These are phyloP conservation scores for Pseudopodoces humilis DNA, from an alignment of 2,113 vertebrate genomes.

Conservation along the genomic window DNA sequence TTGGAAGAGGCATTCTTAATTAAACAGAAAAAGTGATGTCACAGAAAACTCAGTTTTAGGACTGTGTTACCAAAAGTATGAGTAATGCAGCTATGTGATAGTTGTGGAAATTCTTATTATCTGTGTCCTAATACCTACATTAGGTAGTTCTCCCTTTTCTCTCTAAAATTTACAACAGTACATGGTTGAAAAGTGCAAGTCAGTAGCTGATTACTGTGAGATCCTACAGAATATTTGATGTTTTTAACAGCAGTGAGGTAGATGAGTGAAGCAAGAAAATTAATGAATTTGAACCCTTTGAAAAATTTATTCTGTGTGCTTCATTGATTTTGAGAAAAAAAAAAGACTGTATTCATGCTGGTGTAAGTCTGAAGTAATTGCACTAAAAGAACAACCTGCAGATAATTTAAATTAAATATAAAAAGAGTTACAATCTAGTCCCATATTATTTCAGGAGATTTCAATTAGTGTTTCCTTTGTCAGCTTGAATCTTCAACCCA, in stretches of 20 bases:
- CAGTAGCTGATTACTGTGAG: background rate
- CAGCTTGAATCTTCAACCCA: background rate
- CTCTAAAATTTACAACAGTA: background rate
- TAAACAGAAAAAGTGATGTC: background rate
- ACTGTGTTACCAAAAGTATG: background rate
- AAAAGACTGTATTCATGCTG: background rate
- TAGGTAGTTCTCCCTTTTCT: background rate
- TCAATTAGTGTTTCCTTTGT: conserved; percentile 23
- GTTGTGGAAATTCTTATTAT: background rate
- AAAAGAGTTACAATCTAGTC: background rate
- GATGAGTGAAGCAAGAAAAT: background rate
- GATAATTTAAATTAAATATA: conserved; percentile 2
- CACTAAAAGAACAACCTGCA: background rate
- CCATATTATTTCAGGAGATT: conserved; percentile 1
- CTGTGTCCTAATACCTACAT: background rate
- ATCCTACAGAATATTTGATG: background rate
- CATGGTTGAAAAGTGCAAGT: background rate
- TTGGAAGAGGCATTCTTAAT: background rate
- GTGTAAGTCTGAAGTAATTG: background rate
- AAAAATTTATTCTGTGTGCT: background rate
- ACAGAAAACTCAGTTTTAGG: background rate
- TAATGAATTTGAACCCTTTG: background rate
- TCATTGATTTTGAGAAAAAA: background rate
- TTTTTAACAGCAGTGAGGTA: background rate
- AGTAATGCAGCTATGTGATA: background rate